Conservation (phyloP, 2,113 vertebrate genomes). For the Nibea albiflora region DNA sequence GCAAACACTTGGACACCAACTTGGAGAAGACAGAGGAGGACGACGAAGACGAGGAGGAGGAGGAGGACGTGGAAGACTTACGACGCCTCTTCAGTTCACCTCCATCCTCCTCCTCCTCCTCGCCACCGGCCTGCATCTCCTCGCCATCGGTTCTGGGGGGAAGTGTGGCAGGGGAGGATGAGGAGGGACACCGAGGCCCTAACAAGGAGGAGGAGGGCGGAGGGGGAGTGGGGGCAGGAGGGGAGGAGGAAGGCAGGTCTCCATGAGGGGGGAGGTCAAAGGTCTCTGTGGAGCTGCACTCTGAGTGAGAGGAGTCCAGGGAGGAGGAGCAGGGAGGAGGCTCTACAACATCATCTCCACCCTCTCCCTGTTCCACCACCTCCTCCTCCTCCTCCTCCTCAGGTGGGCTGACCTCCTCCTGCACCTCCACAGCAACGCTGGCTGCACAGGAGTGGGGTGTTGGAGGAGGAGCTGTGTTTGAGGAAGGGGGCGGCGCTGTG, state of each 20-base stretch:
- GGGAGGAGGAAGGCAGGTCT: constrained; percentile 82
- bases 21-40: constrained; percentile 92
- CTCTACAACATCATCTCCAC: constrained; percentile 80
- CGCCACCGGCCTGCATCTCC: constrained; percentile 35
- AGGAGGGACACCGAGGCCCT: constrained; percentile 82
- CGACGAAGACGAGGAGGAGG: constrained; percentile 65
- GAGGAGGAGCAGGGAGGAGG: constrained; percentile 77
- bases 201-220: constrained; percentile 80
- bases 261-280: constrained; percentile 92
- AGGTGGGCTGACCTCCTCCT: constrained; percentile 65
- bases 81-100: constrained; percentile 61
- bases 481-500: background rate
- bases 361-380: constrained; percentile 80
- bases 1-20: constrained; percentile 93
- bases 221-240: constrained; percentile 82
- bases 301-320: constrained; percentile 86
- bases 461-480: constrained; percentile 21
- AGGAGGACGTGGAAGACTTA: constrained; percentile 72
- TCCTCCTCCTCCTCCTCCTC: constrained; percentile 74
- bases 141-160: constrained; percentile 40
- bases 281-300: constrained; percentile 94
- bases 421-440: constrained; percentile 75
- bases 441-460: constrained; percentile 28
- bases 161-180: constrained; percentile 77
- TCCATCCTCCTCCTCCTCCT: constrained; percentile 50